These are phyloP conservation scores for Ganaspis brasiliensis DNA, from an alignment of 2,888 invertebrate species.

Conservation along the genomic window DNA sequence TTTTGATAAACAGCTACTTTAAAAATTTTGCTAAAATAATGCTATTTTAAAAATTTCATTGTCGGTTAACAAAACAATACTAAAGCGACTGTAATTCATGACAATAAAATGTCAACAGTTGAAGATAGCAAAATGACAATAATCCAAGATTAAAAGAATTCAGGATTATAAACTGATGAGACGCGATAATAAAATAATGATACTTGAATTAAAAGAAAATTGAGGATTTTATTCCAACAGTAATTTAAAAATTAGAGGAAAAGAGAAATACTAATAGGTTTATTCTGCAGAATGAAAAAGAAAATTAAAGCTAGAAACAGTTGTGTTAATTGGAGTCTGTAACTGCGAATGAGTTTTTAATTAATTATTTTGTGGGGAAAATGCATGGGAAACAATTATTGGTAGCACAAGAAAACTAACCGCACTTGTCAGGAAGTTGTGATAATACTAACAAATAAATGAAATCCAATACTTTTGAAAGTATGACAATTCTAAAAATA, in stretches of 20 bases:
- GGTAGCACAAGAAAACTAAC: conserved; percentile 3
- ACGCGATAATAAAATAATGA: background rate
- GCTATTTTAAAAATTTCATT: no score
- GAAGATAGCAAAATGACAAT: no score
- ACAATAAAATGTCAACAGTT: no score
- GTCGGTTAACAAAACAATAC: no score
- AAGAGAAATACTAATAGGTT: background rate
- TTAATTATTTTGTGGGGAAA: conserved; percentile 27
- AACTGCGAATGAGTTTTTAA: conserved; percentile 33
- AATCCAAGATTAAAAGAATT: background rate
- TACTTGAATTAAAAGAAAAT: background rate
- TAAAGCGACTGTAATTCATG: no score
- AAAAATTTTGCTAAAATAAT: no score
- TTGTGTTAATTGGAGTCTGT: conserved; percentile 25
- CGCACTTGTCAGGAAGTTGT: background rate
- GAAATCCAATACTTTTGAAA: background rate
- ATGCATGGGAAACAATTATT: conserved; percentile 29
- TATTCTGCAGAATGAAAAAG: conserved; percentile 10
- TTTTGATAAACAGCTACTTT: no score
- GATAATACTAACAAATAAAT: conserved; percentile 33
- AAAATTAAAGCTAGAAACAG: conserved; percentile 24
- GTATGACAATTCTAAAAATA: conserved; percentile 14
- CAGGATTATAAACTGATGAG: background rate
- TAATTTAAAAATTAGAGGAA: background rate
- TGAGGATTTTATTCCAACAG: background rate